A percentile compares a stretch with the other conserved stretches of the same genome.
phyloP scores from a whole-genome alignment of 2,888 invertebrate genomes.

The Gari tellinella region DNA sequence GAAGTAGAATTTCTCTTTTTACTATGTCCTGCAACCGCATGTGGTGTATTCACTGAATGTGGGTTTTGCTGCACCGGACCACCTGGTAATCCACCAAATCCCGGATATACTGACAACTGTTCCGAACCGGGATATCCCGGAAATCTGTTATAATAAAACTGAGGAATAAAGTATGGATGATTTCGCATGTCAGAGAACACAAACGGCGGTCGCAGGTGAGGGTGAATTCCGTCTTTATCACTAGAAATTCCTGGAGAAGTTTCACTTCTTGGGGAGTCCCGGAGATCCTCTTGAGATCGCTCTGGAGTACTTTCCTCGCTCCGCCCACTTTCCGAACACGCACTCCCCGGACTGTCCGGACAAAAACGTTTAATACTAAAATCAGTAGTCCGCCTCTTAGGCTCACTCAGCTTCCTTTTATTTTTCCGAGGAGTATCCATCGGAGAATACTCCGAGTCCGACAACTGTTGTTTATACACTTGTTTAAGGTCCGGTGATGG shows the following conservation, averaged over 20 bases:
- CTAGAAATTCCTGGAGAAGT: conserved; percentile 13
- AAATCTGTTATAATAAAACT: conserved; percentile 63
- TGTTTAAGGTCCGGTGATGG: conserved; percentile 50
- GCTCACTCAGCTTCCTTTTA: conserved; percentile 89
- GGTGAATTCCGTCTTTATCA: conserved; percentile 42
- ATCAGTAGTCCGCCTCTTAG: conserved; percentile 83
- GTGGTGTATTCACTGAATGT: neutral
- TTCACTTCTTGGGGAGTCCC: conserved; percentile 49
- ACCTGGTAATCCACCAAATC: conserved; percentile 12
- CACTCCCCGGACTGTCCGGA: conserved; percentile 72
- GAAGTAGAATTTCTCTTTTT: neutral
- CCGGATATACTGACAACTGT: conserved; percentile 25
- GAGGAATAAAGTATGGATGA: conserved; percentile 65
- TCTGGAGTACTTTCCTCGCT: conserved; percentile 70
- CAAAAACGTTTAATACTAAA: conserved; percentile 80
- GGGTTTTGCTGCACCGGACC: neutral
- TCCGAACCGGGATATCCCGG: conserved; percentile 36
- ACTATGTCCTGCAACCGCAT: neutral
- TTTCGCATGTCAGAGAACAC: conserved; percentile 63
- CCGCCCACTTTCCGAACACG: conserved; percentile 72
- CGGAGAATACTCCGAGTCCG: conserved; percentile 45
- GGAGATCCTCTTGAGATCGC: conserved; percentile 63
- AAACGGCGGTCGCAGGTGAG: conserved; percentile 54
- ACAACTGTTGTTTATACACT: conserved; percentile 25
- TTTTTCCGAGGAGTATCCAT: conserved; percentile 84